phyloP scores from a whole-genome alignment of 2,797 vertebrate genomes.

The Cuniculus paca region DNA sequence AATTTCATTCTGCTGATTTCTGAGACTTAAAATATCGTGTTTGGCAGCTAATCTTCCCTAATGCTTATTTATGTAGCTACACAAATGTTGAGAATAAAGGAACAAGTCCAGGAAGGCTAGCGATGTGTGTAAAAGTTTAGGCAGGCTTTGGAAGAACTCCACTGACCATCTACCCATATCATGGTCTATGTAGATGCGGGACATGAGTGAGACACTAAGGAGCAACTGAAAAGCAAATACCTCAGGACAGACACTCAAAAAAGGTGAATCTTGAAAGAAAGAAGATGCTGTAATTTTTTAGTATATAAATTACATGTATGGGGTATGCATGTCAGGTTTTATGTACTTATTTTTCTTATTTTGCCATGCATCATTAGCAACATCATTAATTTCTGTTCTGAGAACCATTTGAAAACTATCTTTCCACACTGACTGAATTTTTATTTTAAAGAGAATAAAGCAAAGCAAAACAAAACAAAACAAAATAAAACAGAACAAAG shows the following conservation, averaged over 20 bases:
- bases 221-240: neutral
- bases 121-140: neutral
- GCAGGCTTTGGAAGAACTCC: neutral
- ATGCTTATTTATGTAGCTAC: neutral
- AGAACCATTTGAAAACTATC: constrained; percentile 30
- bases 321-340: neutral
- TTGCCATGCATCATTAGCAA: neutral
- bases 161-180: neutral
- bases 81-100: neutral
- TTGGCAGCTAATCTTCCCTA: neutral
- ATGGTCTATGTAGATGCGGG: neutral
- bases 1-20: neutral
- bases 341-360: neutral
- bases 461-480: no score
- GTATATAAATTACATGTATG: neutral
- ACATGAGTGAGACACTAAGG: neutral
- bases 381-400: constrained; percentile 14
- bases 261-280: neutral
- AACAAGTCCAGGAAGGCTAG: neutral
- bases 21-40: neutral
- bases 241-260: neutral
- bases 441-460: no score
- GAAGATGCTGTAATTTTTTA: neutral
- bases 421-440: neutral
- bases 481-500: no score